Evolutionary conservation across 2,888 invertebrate species (phyloP).

Genomic region (Leucophora obtusa): DNA sequence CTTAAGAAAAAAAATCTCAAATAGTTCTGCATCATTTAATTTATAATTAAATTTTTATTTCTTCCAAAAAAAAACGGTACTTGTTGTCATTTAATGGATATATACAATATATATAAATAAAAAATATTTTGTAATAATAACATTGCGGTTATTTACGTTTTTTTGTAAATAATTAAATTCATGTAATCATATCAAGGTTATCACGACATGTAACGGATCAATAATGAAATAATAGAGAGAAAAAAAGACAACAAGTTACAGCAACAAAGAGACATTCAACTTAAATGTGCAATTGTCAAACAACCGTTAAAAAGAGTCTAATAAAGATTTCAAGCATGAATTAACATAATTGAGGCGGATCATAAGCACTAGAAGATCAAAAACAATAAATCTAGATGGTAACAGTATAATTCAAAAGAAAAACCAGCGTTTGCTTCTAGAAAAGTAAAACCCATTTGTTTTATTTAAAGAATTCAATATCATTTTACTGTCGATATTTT

Average conservation of each 20-base stretch:
- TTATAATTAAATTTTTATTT: conserved; percentile 1
- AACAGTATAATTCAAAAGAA: background rate
- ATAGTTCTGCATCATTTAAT: conserved; percentile 47
- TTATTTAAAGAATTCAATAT: conserved; percentile 9
- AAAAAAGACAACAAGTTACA: conserved; percentile 6
- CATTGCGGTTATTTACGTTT: conserved; percentile 27
- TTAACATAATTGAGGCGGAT: conserved; percentile 50
- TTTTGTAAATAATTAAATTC: conserved; percentile 46
- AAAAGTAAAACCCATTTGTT: background rate
- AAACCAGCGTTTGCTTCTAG: background rate
- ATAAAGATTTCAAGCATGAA: conserved; percentile 47
- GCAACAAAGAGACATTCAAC: background rate
- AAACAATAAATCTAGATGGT: background rate
- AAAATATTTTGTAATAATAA: conserved; percentile 38
- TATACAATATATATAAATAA: background rate
- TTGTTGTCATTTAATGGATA: conserved; percentile 29
- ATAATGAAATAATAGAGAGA: conserved; percentile 50
- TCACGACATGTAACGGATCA: conserved; percentile 74
- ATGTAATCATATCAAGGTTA: conserved; percentile 74
- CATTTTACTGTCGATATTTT: background rate
- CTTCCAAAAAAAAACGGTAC: conserved; percentile 25
- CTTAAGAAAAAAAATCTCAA: conserved; percentile 5
- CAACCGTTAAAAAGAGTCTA: conserved; percentile 27
- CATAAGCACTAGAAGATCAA: background rate
- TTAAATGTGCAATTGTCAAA: conserved; percentile 40